These are phyloP conservation scores for Amblyopsis hoosieri DNA, from an alignment of 2,797 vertebrate genomes.

Conservation along the genomic window DNA sequence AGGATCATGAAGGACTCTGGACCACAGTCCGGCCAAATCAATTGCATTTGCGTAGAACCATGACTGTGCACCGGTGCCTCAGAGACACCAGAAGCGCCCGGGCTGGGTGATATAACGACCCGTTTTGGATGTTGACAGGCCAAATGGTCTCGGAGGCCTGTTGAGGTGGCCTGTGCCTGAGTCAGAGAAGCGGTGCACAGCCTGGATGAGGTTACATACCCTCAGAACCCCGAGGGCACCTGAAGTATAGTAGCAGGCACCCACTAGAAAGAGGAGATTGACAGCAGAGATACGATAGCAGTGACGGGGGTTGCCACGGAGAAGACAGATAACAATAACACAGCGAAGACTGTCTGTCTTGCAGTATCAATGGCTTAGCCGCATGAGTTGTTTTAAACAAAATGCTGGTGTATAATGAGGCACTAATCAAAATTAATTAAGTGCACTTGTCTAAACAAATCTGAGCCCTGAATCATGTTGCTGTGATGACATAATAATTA, in stretches of 20 bases:
- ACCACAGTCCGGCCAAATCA: not conserved
- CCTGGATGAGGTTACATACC: constrained; percentile 53
- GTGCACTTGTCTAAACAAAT: not conserved
- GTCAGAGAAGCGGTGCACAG: constrained; percentile 50
- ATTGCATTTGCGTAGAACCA: constrained; percentile 8
- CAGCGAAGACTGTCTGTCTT: too few species aligned
- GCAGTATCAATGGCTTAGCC: too few species aligned
- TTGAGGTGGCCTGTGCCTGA: constrained; percentile 32
- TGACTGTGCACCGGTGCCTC: constrained; percentile 39
- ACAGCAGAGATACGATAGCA: constrained; percentile 22
- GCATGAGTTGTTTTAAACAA: too few species aligned
- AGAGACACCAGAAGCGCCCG: constrained; percentile 23
- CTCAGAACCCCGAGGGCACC: constrained; percentile 39
- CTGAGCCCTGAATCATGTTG: constrained; percentile 3
- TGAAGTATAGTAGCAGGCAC: constrained; percentile 19
- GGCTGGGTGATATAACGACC: constrained; percentile 11
- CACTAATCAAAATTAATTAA: constrained; percentile 11
- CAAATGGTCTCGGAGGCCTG: constrained; percentile 44
- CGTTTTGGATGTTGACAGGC: constrained; percentile 45
- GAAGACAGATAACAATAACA: not conserved
- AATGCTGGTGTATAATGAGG: too few species aligned
- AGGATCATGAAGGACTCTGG: not conserved
- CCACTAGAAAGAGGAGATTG: constrained; percentile 27
- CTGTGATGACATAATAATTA: constrained; percentile 6
- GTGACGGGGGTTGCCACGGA: constrained; percentile 5